Evolutionary conservation across 2,888 invertebrate species (phyloP), one percentile per base, ranked within the genome.

Genomic region (Watsonalla binaria): DNA sequence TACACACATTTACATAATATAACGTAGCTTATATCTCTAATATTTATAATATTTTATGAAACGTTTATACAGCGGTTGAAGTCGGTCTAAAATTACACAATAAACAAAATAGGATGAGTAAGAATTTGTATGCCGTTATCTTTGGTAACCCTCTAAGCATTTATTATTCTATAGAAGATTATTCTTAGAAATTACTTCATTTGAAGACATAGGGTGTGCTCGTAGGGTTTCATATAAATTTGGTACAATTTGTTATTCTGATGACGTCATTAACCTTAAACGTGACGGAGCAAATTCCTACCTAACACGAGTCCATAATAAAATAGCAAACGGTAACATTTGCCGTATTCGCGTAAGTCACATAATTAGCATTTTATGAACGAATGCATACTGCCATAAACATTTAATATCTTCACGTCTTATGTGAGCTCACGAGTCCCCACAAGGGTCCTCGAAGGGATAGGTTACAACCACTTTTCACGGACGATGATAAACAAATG

Each of bases 101-200:
- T n/a, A 42, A 42, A 42, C 5, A 42, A 42, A 42, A 42, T 9
- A 42, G 6, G 46, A 11, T 9, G 24, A 13, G 46, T 46, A 46
- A 13, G 46, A 13, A 46, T 46, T 13, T 13, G 0, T 14, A n/a
- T 15, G 5, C 5, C 11, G 42, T 34, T 4, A 35, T n/a, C 7
- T 47, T 34, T 45, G 9, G n/a, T 15, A 49, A 6, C 47, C 13
- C 37, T 62, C 61, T 62, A 54, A 60, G 55, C 51, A 51, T 58
- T 59, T 45, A 42, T 58, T 51, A 46, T 49, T 70, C 71, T 70
- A 61, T 67, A 60, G 58, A 55, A 70, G 72, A 78, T 80, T 78
- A 81, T 81, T 80, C 80, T 80, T 78, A 80, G 78, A 76, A 80
- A 82, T 82, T 80, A 82, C 82, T 82, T 80, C 78, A 80, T 80